Evolutionary conservation across 2,888 invertebrate genomes (phyloP).

Genomic region (Mystacides longicornis): DNA sequence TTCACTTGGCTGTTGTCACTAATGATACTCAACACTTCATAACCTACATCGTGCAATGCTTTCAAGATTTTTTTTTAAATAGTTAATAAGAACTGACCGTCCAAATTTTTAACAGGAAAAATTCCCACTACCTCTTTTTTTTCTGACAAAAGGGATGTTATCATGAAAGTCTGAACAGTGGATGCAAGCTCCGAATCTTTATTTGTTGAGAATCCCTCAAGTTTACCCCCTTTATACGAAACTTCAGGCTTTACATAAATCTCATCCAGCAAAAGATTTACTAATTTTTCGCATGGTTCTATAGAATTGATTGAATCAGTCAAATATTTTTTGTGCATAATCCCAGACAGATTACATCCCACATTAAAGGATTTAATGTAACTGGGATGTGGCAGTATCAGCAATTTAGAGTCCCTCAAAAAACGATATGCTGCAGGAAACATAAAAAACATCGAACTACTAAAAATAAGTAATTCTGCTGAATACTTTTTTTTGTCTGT

Average conservation of each 20-base stretch:
- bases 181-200: background rate
- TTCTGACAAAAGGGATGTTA: background rate
- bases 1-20: background rate
- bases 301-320: background rate
- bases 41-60: background rate
- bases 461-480: background rate
- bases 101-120: background rate
- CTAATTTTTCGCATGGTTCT: background rate
- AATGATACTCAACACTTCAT: background rate
- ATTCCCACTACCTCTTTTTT: background rate
- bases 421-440: background rate
- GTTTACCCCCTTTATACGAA: too few species aligned
- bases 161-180: background rate
- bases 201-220: background rate
- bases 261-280: background rate
- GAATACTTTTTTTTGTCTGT: background rate
- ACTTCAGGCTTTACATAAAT: too few species aligned
- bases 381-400: background rate
- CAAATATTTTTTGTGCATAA: too few species aligned
- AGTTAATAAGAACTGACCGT: background rate
- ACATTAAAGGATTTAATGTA: background rate
- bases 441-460: background rate
- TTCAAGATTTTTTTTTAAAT: background rate
- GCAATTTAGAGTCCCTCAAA: background rate
- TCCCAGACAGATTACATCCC: background rate